A percentile compares a stretch with the other conserved stretches of the same genome.
Conservation (phyloP, 2,888 invertebrate genomes). For the Cosmopolites sordidus region DNA sequence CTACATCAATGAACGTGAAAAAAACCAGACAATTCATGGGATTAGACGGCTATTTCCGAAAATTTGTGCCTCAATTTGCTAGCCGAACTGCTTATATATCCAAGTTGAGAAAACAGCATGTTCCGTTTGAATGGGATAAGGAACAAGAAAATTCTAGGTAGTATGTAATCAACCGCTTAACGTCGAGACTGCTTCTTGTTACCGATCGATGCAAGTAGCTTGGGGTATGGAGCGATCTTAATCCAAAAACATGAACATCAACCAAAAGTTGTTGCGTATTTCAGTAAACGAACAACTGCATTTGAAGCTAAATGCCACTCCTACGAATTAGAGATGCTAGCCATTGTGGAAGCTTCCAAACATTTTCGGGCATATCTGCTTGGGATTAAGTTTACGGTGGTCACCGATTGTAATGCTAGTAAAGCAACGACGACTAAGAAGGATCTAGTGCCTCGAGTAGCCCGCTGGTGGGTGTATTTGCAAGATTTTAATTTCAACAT, state of each 20-base stretch:
- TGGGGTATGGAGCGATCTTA: conserved; percentile 26
- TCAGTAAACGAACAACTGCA: conserved; percentile 24
- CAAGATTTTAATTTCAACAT: too few species aligned
- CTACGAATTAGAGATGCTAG: conserved; percentile 37
- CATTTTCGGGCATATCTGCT: conserved; percentile 34
- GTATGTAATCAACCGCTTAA: background rate
- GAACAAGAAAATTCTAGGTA: too few species aligned
- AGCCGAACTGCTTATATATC: conserved; percentile 7
- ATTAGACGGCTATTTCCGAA: conserved; percentile 32
- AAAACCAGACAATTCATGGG: conserved; percentile 24
- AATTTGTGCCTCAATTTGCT: conserved; percentile 34
- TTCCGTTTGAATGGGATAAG: too few species aligned
- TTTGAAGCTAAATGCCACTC: conserved; percentile 27
- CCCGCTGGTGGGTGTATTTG: too few species aligned
- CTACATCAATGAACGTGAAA: conserved; percentile 29
- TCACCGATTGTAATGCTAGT: conserved; percentile 40
- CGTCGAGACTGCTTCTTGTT: too few species aligned
- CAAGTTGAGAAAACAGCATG: conserved; percentile 5
- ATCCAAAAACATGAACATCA: conserved; percentile 22
- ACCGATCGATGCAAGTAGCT: conserved; percentile 18
- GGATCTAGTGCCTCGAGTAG: too few species aligned
- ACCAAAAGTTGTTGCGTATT: conserved; percentile 28
- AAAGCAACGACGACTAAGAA: too few species aligned
- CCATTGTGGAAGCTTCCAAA: conserved; percentile 33
- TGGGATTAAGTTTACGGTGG: conserved; percentile 30